Conservation (phyloP, 2,797 vertebrate genomes). For the Molothrus aeneus region DNA sequence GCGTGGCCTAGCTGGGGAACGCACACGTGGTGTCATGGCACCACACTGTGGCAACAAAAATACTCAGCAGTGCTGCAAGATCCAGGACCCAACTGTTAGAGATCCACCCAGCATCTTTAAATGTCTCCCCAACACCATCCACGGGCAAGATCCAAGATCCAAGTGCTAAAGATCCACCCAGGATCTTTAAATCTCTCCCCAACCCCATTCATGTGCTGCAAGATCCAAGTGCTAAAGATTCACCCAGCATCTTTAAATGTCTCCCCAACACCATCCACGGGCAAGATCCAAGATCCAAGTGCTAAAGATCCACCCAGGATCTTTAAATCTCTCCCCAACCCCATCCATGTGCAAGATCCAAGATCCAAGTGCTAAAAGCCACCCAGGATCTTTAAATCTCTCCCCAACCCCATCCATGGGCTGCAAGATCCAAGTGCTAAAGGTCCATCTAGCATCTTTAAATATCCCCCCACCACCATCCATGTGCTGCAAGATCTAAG, state of each 20-base stretch:
- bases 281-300: too few species aligned
- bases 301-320: too few species aligned
- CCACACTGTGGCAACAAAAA: conserved; percentile 49
- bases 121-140: not conserved
- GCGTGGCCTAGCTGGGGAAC: fast-evolving
- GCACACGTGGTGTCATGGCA: not conserved
- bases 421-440: too few species aligned
- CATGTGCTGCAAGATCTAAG: too few species aligned
- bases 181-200: not conserved
- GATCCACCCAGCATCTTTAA: not conserved
- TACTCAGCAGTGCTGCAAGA: not conserved
- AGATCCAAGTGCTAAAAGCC: too few species aligned
- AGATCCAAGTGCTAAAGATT: fast-evolving
- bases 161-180: not conserved
- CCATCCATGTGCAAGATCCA: too few species aligned
- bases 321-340: too few species aligned
- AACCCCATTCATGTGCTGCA: not conserved
- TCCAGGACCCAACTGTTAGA: not conserved
- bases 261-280: not conserved
- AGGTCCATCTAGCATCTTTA: too few species aligned
- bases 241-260: not conserved
- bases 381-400: too few species aligned
- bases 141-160: too few species aligned
- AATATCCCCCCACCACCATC: too few species aligned
- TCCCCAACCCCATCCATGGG: too few species aligned